Percentiles rank a stretch among this genome's conserved stretches.
These are phyloP conservation scores for Coptotermes formosanus DNA, from an alignment of 1,140 invertebrate genomes.

Conservation along the genomic window DNA sequence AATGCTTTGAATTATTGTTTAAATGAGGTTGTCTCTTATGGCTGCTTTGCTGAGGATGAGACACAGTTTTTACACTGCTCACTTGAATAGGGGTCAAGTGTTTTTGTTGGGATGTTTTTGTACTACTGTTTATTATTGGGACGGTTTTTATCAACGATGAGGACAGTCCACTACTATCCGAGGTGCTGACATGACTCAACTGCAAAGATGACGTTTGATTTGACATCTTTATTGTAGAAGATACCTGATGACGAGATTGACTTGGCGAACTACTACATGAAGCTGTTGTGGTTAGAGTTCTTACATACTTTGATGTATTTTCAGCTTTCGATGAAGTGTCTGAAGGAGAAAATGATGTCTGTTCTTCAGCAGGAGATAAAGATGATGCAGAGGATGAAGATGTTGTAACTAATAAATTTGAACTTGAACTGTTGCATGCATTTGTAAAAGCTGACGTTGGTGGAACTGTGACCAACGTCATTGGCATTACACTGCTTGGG, in stretches of 20 bases:
- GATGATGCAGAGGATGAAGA: neutral
- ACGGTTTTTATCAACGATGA: slow-evolving; percentile 19
- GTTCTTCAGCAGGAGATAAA: neutral
- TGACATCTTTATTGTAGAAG: slow-evolving; percentile 2
- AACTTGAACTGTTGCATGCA: neutral
- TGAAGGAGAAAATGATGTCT: slow-evolving; percentile 3
- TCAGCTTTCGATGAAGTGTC: neutral
- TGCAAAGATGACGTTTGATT: neutral
- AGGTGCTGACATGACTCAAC: neutral
- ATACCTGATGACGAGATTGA: neutral
- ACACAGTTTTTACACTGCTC: neutral
- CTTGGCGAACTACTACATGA: neutral
- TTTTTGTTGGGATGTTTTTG: slow-evolving; percentile 22
- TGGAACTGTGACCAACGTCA: slow-evolving; percentile 43
- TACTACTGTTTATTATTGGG: slow-evolving; percentile 21
- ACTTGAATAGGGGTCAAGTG: neutral
- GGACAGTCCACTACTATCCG: slow-evolving; percentile 17
- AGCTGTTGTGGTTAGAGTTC: slow-evolving; percentile 4
- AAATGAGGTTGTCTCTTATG: slow-evolving; percentile 18
- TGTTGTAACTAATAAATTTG: neutral
- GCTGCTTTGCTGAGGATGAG: neutral
- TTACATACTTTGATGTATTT: neutral
- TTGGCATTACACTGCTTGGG: slow-evolving; percentile 69
- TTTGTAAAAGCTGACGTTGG: slow-evolving; percentile 21
- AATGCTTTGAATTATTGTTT: slow-evolving; percentile 26